Base-by-base conservation (phyloP, 2,888 invertebrate species). In the Ptychoptera albimana region DNA sequence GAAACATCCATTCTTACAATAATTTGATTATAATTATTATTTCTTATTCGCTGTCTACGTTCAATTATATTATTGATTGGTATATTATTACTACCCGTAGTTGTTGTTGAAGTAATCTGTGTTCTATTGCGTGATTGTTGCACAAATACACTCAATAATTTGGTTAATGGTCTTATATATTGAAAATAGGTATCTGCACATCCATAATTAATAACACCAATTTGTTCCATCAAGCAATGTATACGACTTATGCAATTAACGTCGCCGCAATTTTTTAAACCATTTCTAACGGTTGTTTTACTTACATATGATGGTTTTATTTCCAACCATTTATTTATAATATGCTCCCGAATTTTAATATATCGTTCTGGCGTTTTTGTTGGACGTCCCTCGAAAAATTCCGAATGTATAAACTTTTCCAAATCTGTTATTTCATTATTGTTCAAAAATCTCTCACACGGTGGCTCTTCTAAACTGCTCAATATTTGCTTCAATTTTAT, bases 191-290 rank as follows among this genome's bases (percentile, higher is more conserved):
- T 60, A 71, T 73, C 67, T 9, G 47, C 37, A 59, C 74, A 75
- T 11, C 71, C 72, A 62, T 73, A 75, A 61, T 77, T 77, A 47
- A 77, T 75, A 13, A 71, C 74, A 12, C 76, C 77, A 48, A 70
- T 68, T 59, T 73, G 72, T 57, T 77, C 77, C 45, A 77, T 59
- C 51, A 72, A 72, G 15, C 68, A 60, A 59, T 77, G 76, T 23
- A 77, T 69, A 45, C 72, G 61, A 10, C 74, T 71, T 46, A 77
- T 73, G 52, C 70, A 69, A 55, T 75, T 74, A 2, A 75, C 75
- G 60, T 76, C 75, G 1, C 76, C 76, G 55, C 73, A 74, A 53
- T 73, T 71, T 56, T 70, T 72, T 48, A 76, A 57, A 3, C 74
- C 74, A 48, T 66, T 60, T 43, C 75, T 57, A 8, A 72, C 70